phyloP scores from a whole-genome alignment of 2,113 vertebrate genomes.

The Brienomyrus brachyistius region DNA sequence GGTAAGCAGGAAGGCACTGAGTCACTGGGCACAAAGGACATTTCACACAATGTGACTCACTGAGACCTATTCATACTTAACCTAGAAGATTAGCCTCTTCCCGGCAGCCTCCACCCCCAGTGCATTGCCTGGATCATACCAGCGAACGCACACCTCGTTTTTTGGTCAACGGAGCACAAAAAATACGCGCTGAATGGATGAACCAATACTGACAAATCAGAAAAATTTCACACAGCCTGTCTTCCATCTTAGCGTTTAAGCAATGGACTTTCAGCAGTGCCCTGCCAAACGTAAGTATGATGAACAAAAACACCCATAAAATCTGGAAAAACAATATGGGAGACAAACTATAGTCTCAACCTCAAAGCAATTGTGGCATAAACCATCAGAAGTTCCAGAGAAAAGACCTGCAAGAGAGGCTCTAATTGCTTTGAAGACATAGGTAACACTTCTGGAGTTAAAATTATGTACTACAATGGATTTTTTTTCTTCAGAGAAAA shows the following conservation, averaged over 20 bases:
- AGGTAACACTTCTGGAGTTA: neutral
- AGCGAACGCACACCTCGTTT: constrained; percentile 23
- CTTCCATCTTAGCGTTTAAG: neutral
- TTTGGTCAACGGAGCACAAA: neutral
- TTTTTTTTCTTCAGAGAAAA: neutral
- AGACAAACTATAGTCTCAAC: neutral
- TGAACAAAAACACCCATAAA: neutral
- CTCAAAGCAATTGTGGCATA: neutral
- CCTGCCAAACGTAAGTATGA: neutral
- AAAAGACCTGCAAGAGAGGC: neutral
- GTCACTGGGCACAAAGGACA: constrained; percentile 29
- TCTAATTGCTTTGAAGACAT: neutral
- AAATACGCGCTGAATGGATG: neutral
- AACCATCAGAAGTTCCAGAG: neutral
- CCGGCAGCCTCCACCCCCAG: constrained; percentile 19
- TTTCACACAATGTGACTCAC: constrained; percentile 32
- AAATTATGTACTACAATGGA: neutral
- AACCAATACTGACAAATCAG: neutral
- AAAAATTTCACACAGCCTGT: neutral
- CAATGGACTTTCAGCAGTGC: neutral
- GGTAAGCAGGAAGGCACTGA: constrained; percentile 13
- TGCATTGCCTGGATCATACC: constrained; percentile 11
- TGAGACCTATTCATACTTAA: constrained; percentile 29
- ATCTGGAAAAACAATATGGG: neutral
- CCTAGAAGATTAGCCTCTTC: constrained; percentile 37